Percentiles rank a stretch among this genome's conserved stretches.
phyloP scores from a whole-genome alignment of 2,888 invertebrate genomes.

The Drosophila rubida region DNA sequence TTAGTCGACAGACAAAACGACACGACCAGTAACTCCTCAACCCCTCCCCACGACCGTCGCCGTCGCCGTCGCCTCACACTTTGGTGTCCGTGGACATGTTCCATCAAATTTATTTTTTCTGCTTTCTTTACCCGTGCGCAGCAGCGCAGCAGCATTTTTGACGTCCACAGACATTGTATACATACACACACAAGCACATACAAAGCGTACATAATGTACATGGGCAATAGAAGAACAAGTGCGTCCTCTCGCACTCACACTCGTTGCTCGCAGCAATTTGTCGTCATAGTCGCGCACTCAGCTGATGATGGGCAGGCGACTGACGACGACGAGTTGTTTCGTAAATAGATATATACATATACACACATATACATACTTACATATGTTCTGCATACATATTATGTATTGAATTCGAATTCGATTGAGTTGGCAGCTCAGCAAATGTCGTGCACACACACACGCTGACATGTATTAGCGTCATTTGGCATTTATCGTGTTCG shows the following conservation, averaged over 20 bases:
- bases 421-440: conserved; percentile 22
- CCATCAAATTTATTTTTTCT: conserved; percentile 26
- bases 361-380: conserved; percentile 4
- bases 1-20: conserved; percentile 18
- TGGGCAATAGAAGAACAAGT: conserved; percentile 41
- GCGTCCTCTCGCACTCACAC: conserved; percentile 44
- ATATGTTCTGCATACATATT: conserved; percentile 20
- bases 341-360: conserved; percentile 22
- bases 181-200: conserved; percentile 10
- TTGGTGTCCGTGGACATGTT: conserved; percentile 31
- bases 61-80: no score
- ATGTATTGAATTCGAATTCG: conserved; percentile 40
- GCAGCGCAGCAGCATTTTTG: conserved; percentile 28
- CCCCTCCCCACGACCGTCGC: neutral
- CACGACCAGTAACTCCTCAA: neutral
- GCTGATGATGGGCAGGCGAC: conserved; percentile 41
- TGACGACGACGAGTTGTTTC: conserved; percentile 24
- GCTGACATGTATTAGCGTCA: conserved; percentile 22
- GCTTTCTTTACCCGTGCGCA: conserved; percentile 43
- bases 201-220: conserved; percentile 6
- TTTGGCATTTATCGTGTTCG: conserved; percentile 37
- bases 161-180: conserved; percentile 16
- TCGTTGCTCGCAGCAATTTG: conserved; percentile 47
- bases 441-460: conserved; percentile 13
- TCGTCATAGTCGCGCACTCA: conserved; percentile 53